Evolutionary conservation across 2,113 vertebrate genomes (phyloP).

Genomic region (Etheostoma cragini): DNA sequence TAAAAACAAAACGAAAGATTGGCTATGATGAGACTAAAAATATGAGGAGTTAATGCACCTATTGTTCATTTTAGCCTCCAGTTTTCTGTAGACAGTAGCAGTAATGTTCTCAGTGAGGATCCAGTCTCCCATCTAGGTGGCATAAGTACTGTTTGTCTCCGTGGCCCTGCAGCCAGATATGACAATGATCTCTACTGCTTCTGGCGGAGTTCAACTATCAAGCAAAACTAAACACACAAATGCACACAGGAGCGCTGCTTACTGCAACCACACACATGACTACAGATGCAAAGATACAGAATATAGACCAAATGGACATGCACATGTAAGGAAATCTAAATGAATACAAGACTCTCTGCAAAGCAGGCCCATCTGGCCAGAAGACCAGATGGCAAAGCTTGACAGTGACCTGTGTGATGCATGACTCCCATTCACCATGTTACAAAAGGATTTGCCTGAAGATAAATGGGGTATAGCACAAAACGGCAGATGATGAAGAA

Average conservation of each 20-base stretch:
- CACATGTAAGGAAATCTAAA: slow-evolving; percentile 12
- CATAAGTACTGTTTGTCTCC: slow-evolving; percentile 49
- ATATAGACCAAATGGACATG: slow-evolving; percentile 2
- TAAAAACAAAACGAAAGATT: neutral
- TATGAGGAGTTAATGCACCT: neutral
- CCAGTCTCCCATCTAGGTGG: slow-evolving; percentile 42
- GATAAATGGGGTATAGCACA: slow-evolving; percentile 47
- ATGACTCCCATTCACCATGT: slow-evolving; percentile 56
- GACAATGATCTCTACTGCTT: slow-evolving; percentile 41
- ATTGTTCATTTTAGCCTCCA: slow-evolving; percentile 7
- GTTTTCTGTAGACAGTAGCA: slow-evolving; percentile 1
- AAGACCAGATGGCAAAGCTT: slow-evolving; percentile 28
- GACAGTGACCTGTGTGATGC: slow-evolving; percentile 48
- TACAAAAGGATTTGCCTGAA: slow-evolving; percentile 61
- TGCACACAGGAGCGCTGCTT: slow-evolving; percentile 16
- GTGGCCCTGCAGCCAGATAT: slow-evolving; percentile 40
- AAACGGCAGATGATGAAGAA: slow-evolving; percentile 47
- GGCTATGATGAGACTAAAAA: neutral
- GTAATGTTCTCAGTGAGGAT: slow-evolving; percentile 22
- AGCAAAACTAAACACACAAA: slow-evolving; percentile 46
- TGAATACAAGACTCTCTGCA: slow-evolving; percentile 31
- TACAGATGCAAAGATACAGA: neutral
- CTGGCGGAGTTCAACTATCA: slow-evolving; percentile 2
- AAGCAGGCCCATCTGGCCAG: slow-evolving; percentile 39
- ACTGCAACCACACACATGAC: slow-evolving; percentile 10